Conservation (phyloP, 2,797 vertebrate genomes). For the Urosaurus nigricauda region DNA sequence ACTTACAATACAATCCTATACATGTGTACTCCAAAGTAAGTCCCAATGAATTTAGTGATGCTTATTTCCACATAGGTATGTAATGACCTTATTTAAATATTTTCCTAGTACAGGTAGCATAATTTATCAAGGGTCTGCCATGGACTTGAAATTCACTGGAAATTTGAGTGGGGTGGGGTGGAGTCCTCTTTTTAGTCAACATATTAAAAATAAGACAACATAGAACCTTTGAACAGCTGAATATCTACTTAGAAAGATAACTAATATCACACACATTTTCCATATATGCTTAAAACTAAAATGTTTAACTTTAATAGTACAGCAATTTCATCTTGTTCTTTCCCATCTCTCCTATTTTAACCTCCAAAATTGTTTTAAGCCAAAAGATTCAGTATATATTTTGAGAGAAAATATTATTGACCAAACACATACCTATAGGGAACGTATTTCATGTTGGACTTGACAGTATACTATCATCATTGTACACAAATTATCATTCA, state of each 20-base stretch:
- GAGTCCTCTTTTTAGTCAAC: neutral
- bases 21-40: neutral
- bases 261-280: neutral
- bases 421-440: slow-evolving; percentile 26
- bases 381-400: neutral
- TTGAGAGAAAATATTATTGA: neutral
- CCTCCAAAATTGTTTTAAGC: neutral
- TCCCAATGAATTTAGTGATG: neutral
- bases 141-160: neutral
- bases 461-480: slow-evolving; percentile 64
- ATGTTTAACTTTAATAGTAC: neutral
- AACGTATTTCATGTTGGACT: slow-evolving; percentile 47
- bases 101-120: neutral
- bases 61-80: neutral
- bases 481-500: slow-evolving; percentile 71
- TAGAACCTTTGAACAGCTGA: neutral
- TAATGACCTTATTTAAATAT: neutral
- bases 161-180: neutral
- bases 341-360: neutral
- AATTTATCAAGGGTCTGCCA: too few relatives aligned
- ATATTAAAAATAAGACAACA: slow-evolving; percentile 10
- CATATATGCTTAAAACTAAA: neutral
- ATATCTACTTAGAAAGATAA: neutral
- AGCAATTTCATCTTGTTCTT: neutral
- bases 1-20: neutral